phyloP scores from a whole-genome alignment of 1,140 invertebrate species.

The Zaprionus gabonicus region DNA sequence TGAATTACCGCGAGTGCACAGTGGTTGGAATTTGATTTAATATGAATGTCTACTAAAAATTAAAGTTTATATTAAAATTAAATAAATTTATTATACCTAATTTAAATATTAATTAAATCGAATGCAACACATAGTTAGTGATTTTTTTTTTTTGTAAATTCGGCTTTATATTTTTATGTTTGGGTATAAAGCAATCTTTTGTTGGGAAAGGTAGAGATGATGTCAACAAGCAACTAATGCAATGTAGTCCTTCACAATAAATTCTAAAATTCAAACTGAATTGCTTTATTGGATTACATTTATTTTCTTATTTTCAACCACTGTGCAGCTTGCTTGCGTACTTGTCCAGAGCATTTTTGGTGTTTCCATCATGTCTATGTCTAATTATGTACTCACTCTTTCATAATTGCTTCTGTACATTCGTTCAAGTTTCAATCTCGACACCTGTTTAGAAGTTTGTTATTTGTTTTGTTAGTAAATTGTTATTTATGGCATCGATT shows the following conservation, averaged over 20 bases:
- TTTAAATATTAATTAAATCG: too few species aligned
- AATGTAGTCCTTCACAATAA: too few species aligned
- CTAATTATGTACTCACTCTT: constrained; percentile 1
- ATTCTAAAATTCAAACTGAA: too few species aligned
- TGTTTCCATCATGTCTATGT: neutral
- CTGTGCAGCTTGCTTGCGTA: neutral
- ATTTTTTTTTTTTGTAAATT: too few species aligned
- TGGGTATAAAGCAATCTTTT: too few species aligned
- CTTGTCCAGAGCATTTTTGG: neutral
- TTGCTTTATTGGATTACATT: neutral
- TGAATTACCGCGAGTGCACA: neutral
- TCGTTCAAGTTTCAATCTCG: constrained; percentile 5
- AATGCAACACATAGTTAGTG: too few species aligned
- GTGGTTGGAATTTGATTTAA: neutral
- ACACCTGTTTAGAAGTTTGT: constrained; percentile 11
- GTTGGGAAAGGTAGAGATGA: too few species aligned
- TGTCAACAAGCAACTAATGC: too few species aligned
- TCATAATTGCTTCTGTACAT: constrained; percentile 10
- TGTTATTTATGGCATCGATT: constrained; percentile 18
- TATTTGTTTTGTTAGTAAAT: constrained; percentile 2
- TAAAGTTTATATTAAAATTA: too few species aligned
- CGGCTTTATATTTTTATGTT: too few species aligned
- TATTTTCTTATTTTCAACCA: neutral
- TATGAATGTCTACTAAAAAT: neutral
- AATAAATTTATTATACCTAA: too few species aligned